Base-by-base conservation (phyloP, 2,113 vertebrate species). In the Dendrocopos noguchii region DNA sequence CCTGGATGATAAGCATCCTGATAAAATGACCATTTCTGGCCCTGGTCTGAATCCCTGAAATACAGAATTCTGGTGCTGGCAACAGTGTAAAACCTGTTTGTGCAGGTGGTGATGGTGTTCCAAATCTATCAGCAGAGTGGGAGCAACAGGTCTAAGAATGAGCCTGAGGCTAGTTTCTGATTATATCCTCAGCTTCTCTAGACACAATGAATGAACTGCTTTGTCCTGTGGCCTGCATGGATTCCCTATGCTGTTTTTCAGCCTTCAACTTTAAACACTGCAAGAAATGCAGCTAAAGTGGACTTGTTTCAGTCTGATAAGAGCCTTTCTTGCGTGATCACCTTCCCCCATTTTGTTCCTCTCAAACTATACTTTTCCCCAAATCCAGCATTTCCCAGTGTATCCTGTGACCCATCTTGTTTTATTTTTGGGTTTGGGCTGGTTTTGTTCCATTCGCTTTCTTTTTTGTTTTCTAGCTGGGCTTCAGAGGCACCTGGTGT, bases 131-230 rank as follows among this genome's bases (percentile, higher is more conserved):
- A 71, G 66, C 89, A 84, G 83, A 95, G 79, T 84, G 73, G 68
- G 93, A 95, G 83, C 82, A 90, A 52, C 67, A 74, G 87, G 73
- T 77, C 65, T 86, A 24, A 75, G 90, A 80, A 87, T 29, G 74
- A 83, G 91, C 72, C 63, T 31, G 39, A 55, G 67, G 52, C 71
- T 76, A 47, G 39, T 91, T 88, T 65, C 70, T 94, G 75, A 72
- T 91, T 83, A 72, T 87, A 91, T 65, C 94, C 91, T 92, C 80
- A 68, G 76, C 76, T 80, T 91, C 72, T 80, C 83, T 72, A 94
- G 88, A 90, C 91, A 87, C 16, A 2, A 10, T 96, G 95, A 96
- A 79, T 86, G 88, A 95, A 78, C 92, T 86, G 61, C 72, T 94
- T 93, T 92, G 89, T 91, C 66, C 59, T 77, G 64, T 85, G 70